These are phyloP conservation scores for Lampropteryx suffumata DNA, from an alignment of 2,888 invertebrate species.

Conservation along the genomic window DNA sequence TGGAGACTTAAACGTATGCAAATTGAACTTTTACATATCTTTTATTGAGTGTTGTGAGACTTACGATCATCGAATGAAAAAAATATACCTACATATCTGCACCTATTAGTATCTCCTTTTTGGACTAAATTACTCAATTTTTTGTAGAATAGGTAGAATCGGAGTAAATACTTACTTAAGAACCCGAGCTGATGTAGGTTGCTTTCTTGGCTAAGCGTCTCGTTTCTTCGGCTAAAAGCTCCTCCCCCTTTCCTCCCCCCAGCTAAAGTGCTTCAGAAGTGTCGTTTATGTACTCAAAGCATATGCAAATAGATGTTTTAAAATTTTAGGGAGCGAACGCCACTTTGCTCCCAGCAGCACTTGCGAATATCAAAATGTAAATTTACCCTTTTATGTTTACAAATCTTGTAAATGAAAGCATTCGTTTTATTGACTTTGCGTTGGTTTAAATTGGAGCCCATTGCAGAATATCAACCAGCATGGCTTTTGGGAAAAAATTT, in stretches of 20 bases:
- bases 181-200: not conserved
- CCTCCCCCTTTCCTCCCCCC: slow-evolving; percentile 38
- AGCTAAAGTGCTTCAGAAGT: slow-evolving; percentile 76
- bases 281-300: slow-evolving; percentile 83
- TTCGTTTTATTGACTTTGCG: slow-evolving; percentile 77
- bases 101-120: too few species aligned
- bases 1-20: slow-evolving; percentile 72
- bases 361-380: slow-evolving; percentile 82
- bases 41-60: too few species aligned
- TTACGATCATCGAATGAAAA: too few species aligned
- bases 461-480: slow-evolving; percentile 33
- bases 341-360: slow-evolving; percentile 78
- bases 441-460: slow-evolving; percentile 46
- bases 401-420: slow-evolving; percentile 81
- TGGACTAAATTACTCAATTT: too few species aligned
- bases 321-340: slow-evolving; percentile 81
- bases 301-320: slow-evolving; percentile 82
- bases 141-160: too few species aligned
- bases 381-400: slow-evolving; percentile 82
- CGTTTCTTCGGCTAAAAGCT: slow-evolving; percentile 33
- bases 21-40: slow-evolving; percentile 61
- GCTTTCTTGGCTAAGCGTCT: slow-evolving; percentile 27
- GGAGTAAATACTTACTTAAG: not conserved
- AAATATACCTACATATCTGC: too few species aligned
- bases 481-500: slow-evolving; percentile 26